Base-by-base conservation (phyloP, 2,888 invertebrate genomes). In the Caradrina kadenii region DNA sequence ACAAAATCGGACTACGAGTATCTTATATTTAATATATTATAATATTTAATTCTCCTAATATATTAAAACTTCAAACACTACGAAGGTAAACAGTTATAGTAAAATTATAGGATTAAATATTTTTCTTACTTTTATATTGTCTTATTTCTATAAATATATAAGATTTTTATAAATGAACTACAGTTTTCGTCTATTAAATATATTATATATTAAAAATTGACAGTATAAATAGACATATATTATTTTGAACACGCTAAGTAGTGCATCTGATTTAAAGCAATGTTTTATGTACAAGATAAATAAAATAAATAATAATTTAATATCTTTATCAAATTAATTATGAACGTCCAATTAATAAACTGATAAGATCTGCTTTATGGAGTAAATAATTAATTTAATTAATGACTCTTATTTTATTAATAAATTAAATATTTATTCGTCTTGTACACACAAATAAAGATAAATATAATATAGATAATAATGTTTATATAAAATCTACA, bases 401-500 rank as follows among this genome's bases (percentile, higher is more conserved):
- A 5, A 35, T 45, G 6, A 26, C 0, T 26, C 1, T 5, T 35
- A 26, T 1, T n/a, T 13, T 26, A 11, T n/a, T 19, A 26, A 42
- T 42, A 13, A 42, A 13, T 13, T 42, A 13, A 42, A 42, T 0
- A 15, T 42, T 42, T 42, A 42, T 42, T 42, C 11, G 39, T 31
- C 56, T 42, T 74, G 69, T 65, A 65, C 62, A 65, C 59, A 50
- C 26, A 55, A 56, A 49, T 49, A 55, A 53, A 39, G 22, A 26
- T n/a, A n/a, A n/a, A 8, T 60, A 65, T 63, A 10, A 49, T 54
- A 48, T 54, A 54, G 26, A 45, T 42, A 70, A 63, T 63, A 52
- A 15, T 56, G 63, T 69, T 55, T 63, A 49, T 82, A 82, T 72
- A 83, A 86, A 83, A 84, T 73, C 87, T 87, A 88, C 87, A 88